Evolutionary conservation across 1,140 invertebrate genomes (phyloP).

Genomic region (Lucilia cuprina): DNA sequence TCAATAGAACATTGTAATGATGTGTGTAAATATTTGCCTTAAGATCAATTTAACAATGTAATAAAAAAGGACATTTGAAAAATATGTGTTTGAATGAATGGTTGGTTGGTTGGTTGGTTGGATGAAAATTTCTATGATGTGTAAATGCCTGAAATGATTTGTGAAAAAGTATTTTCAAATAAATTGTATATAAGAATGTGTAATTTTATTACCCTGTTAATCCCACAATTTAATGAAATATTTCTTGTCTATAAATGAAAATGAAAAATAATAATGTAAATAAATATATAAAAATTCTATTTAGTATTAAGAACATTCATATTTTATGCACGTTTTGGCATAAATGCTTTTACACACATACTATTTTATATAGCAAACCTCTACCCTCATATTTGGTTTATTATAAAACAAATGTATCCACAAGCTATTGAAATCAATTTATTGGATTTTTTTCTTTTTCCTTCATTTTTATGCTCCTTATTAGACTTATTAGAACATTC

Average conservation of each 20-base stretch:
- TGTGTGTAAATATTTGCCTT: not conserved
- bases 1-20: not conserved
- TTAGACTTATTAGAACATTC: not conserved
- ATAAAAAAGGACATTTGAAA: not conserved
- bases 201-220: not conserved
- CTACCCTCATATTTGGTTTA: not conserved
- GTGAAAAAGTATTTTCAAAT: too few relatives aligned
- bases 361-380: not conserved
- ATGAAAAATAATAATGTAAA: too few relatives aligned
- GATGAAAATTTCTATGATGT: too few relatives aligned
- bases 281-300: not conserved
- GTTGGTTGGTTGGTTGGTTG: too few relatives aligned
- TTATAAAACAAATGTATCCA: not conserved
- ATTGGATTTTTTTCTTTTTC: not conserved
- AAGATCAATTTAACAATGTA: not conserved
- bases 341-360: not conserved
- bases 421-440: not conserved
- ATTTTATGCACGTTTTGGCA: not conserved
- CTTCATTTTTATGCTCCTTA: not conserved
- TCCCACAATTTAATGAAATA: not conserved
- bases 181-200: not conserved
- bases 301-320: not conserved
- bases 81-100: too few relatives aligned
- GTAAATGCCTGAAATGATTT: too few relatives aligned
- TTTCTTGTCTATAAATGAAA: not conserved